Conservation (phyloP, 2,797 vertebrate species). For the Alectoris magna region DNA sequence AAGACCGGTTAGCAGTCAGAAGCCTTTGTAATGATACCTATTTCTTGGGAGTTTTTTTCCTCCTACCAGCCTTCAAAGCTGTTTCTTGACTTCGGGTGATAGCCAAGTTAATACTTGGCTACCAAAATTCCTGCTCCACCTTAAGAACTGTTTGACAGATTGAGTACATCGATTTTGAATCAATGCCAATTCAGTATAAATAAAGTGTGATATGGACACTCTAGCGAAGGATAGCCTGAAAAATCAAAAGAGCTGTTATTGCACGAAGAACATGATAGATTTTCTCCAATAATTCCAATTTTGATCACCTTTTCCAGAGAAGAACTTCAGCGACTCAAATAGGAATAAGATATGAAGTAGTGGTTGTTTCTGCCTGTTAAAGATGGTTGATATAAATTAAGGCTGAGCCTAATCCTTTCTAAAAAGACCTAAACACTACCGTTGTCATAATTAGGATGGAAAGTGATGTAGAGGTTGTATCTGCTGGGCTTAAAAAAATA, state of each 20-base stretch:
- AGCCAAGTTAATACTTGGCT: background rate
- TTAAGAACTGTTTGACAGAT: conserved; percentile 39
- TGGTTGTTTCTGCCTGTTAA: background rate
- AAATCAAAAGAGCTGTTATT: conserved; percentile 53
- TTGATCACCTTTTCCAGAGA: conserved; percentile 53
- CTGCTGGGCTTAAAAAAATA: background rate
- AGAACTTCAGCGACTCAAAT: conserved; percentile 18
- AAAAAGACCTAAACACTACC: background rate
- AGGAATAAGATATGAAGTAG: conserved; percentile 39
- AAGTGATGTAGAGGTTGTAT: background rate
- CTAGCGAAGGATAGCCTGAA: conserved; percentile 36
- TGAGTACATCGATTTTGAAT: conserved; percentile 63
- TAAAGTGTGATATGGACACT: conserved; percentile 61
- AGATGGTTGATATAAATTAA: conserved; percentile 8
- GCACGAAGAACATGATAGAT: background rate
- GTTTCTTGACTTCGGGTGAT: background rate
- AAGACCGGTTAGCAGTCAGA: background rate
- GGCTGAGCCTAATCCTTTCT: conserved; percentile 11
- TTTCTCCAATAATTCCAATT: conserved; percentile 47
- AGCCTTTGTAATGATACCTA: background rate
- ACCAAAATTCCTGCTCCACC: background rate
- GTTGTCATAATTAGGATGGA: conserved; percentile 34
- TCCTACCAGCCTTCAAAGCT: background rate
- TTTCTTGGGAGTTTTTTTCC: background rate
- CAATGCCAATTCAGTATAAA: conserved; percentile 61